A percentile compares a stretch with the other conserved stretches of the same genome.
Evolutionary conservation across 2,888 invertebrate species (phyloP).

Genomic region (Clanis bilineata): DNA sequence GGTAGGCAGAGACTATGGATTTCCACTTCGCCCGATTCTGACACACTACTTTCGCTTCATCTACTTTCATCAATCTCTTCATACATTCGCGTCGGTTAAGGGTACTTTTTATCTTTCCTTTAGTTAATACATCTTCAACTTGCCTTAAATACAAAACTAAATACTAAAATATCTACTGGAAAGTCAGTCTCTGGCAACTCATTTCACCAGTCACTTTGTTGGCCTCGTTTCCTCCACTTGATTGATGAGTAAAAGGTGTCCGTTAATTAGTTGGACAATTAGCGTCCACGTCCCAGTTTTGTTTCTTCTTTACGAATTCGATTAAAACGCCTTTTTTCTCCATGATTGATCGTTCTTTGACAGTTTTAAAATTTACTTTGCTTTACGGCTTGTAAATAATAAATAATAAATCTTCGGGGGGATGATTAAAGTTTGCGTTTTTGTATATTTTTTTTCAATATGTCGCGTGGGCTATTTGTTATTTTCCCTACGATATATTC

Average conservation of each 20-base stretch:
- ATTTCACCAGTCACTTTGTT: conserved; percentile 27
- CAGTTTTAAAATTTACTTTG: conserved; percentile 14
- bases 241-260: conserved; percentile 60
- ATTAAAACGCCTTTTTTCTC: conserved; percentile 20
- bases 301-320: conserved; percentile 31
- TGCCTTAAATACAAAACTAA: neutral
- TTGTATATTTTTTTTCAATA: neutral
- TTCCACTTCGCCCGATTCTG: too few relatives aligned
- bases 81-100: too few relatives aligned
- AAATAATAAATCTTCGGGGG: neutral
- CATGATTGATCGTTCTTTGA: conserved; percentile 15
- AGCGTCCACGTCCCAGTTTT: conserved; percentile 36
- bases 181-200: neutral
- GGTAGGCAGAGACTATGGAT: too few relatives aligned
- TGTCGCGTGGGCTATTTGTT: too few relatives aligned
- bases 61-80: too few relatives aligned
- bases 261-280: conserved; percentile 60
- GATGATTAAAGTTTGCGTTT: neutral
- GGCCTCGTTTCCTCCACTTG: conserved; percentile 37
- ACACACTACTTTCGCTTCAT: too few relatives aligned
- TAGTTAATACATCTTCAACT: too few relatives aligned
- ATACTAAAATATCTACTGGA: neutral
- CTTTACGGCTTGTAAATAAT: neutral
- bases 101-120: too few relatives aligned
- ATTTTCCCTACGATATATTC: too few relatives aligned